A percentile compares a stretch with the other conserved stretches of the same genome.
Conservation (phyloP, 2,113 vertebrate species). For the Pomatorhinus ruficollis region DNA sequence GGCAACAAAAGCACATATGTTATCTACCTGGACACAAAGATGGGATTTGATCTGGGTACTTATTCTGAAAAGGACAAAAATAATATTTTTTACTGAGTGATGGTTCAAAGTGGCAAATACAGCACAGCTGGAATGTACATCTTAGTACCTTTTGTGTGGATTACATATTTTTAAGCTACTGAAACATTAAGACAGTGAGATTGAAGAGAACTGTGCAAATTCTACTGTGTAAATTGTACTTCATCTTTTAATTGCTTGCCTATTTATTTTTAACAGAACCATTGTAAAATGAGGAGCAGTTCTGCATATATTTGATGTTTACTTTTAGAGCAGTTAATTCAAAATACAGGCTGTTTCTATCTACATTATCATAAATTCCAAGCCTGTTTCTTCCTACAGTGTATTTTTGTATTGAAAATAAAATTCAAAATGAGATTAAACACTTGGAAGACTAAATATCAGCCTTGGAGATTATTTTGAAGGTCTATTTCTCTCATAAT, state of each 20-base stretch:
- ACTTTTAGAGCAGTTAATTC: neutral
- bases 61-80: neutral
- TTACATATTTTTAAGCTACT: neutral
- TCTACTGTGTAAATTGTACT: neutral
- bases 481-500: neutral
- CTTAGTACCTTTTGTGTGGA: neutral
- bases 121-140: fast-evolving
- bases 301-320: neutral
- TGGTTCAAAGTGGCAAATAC: neutral
- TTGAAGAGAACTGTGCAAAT: neutral
- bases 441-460: neutral
- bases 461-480: neutral
- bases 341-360: neutral
- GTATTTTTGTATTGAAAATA: neutral
- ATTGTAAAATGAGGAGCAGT: neutral
- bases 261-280: neutral
- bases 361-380: neutral
- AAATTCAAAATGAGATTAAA: neutral
- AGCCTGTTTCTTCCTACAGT: neutral
- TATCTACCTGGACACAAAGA: neutral
- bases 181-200: neutral
- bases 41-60: neutral
- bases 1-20: neutral
- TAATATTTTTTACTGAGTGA: neutral
- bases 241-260: neutral